phyloP scores from a whole-genome alignment of 2,888 invertebrate genomes.

The Heliconius sara region DNA sequence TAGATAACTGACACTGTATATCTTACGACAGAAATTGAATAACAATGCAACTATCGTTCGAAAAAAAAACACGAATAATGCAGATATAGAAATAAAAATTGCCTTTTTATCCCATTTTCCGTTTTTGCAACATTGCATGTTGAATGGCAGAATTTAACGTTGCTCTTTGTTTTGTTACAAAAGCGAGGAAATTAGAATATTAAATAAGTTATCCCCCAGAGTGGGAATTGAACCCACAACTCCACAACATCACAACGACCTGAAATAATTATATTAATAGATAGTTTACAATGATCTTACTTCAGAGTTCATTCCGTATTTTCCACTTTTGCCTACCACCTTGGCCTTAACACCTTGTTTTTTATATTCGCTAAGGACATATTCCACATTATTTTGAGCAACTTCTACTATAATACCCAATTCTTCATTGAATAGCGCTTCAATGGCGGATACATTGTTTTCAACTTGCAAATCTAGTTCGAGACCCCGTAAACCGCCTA shows the following conservation, averaged over 20 bases:
- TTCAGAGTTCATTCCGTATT: constrained; percentile 86
- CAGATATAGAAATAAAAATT: no score
- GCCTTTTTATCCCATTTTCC: background rate
- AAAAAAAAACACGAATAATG: no score
- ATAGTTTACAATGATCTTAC: constrained; percentile 56
- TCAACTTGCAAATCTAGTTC: constrained; percentile 83
- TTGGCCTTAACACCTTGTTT: constrained; percentile 85
- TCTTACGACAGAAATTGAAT: no score
- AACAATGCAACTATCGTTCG: no score
- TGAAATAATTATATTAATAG: no score
- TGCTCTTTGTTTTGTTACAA: no score
- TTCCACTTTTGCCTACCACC: constrained; percentile 87
- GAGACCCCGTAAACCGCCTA: constrained; percentile 94
- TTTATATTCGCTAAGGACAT: constrained; percentile 86
- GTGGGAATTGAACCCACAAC: background rate
- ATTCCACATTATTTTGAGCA: constrained; percentile 76
- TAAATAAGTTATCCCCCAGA: background rate
- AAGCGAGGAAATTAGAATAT: no score
- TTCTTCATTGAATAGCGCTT: constrained; percentile 93
- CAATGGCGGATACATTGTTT: constrained; percentile 81
- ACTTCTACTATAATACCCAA: constrained; percentile 93
- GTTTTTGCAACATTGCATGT: background rate
- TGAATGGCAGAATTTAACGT: background rate
- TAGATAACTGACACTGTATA: no score
- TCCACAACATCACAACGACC: background rate